Conservation (phyloP, 1,140 invertebrate species). For the Drosophila yakuba region DNA sequence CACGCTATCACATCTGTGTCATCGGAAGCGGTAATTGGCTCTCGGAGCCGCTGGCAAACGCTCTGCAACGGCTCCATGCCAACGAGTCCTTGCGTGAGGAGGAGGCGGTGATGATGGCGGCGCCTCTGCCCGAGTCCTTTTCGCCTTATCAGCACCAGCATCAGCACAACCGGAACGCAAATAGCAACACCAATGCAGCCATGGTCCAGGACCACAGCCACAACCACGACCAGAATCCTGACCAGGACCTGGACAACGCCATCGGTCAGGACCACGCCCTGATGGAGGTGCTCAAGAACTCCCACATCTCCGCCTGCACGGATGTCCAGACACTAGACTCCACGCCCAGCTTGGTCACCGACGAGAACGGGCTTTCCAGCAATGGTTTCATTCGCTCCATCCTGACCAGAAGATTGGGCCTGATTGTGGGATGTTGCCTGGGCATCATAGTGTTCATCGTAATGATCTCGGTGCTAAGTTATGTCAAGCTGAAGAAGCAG, state of each 20-base stretch:
- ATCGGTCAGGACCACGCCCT: conserved; percentile 85
- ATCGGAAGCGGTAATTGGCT: conserved; percentile 91
- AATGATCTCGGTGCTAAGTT: conserved; percentile 92
- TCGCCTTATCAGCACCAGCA: conserved; percentile 55
- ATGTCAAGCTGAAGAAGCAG: conserved; percentile 94
- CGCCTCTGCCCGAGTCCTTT: conserved; percentile 54
- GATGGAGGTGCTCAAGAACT: conserved; percentile 89
- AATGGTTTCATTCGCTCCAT: conserved; percentile 88
- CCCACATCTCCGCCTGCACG: conserved; percentile 90
- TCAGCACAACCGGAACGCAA: conserved; percentile 22
- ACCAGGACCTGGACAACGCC: conserved; percentile 45
- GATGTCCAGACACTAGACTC: conserved; percentile 91
- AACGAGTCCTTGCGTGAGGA: conserved; percentile 84
- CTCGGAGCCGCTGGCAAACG: conserved; percentile 85
- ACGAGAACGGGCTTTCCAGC: conserved; percentile 88
- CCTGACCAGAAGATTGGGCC: conserved; percentile 90
- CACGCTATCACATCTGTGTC: conserved; percentile 93
- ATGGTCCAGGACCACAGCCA: conserved; percentile 1
- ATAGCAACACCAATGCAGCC: conserved; percentile 34
- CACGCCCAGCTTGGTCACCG: conserved; percentile 87
- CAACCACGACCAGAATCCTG: conserved; percentile 12
- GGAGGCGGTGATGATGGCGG: conserved; percentile 10
- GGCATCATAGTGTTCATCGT: conserved; percentile 94
- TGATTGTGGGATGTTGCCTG: conserved; percentile 93
- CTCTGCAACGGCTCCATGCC: conserved; percentile 76